phyloP scores from a whole-genome alignment of 1,140 invertebrate species.

The Episyrphus balteatus region DNA sequence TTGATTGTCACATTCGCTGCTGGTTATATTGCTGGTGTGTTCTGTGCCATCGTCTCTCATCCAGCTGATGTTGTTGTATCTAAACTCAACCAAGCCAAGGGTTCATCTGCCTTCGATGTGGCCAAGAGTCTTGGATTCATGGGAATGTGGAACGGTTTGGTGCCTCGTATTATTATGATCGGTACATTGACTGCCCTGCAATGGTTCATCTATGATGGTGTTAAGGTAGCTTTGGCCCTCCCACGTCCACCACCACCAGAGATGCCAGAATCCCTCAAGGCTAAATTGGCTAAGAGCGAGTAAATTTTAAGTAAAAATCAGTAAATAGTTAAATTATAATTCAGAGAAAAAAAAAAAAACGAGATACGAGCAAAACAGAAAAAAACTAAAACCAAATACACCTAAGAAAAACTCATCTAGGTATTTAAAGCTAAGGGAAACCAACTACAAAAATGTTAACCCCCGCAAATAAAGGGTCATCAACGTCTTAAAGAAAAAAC shows the following conservation, averaged over 20 bases:
- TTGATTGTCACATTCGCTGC: slow-evolving; percentile 87
- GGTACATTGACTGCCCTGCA: slow-evolving; percentile 97
- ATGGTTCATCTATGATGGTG: slow-evolving; percentile 99
- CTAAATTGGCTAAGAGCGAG: slow-evolving; percentile 46
- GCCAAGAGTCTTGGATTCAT: slow-evolving; percentile 54
- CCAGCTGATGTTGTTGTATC: slow-evolving; percentile 80
- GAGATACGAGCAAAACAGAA: too few species aligned
- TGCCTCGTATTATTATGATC: slow-evolving; percentile 98
- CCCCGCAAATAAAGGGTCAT: too few species aligned
- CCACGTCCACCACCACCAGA: slow-evolving; percentile 95
- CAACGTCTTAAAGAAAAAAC: too few species aligned
- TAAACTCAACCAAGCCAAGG: slow-evolving; percentile 87
- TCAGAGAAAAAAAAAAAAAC: too few species aligned
- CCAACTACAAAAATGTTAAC: too few species aligned
- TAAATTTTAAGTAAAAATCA: too few species aligned
- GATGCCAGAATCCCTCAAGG: slow-evolving; percentile 93
- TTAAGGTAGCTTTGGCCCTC: slow-evolving; percentile 81
- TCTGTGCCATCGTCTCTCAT: slow-evolving; percentile 81
- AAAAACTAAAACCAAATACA: too few species aligned
- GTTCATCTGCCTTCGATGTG: slow-evolving; percentile 53
- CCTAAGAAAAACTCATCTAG: too few species aligned
- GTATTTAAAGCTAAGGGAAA: too few species aligned
- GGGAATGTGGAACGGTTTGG: slow-evolving; percentile 92
- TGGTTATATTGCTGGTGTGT: slow-evolving; percentile 84
- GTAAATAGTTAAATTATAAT: too few species aligned